phyloP scores from a whole-genome alignment of 2,797 vertebrate species.

The Diplodus sargus region DNA sequence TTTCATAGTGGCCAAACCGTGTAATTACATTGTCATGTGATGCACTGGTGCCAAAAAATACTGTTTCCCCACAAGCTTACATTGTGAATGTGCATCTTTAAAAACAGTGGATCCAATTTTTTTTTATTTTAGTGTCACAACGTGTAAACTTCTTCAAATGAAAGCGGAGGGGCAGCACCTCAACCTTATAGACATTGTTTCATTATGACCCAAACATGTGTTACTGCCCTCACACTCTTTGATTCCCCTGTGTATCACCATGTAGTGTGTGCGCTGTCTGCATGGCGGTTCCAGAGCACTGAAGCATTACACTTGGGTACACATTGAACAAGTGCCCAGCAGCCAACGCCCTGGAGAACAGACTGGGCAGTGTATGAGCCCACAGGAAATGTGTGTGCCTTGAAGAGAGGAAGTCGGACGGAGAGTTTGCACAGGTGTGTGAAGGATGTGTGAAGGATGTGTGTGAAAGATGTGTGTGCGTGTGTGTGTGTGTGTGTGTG shows the following conservation, averaged over 20 bases:
- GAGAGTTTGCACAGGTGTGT: constrained; percentile 80
- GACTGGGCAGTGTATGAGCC: constrained; percentile 69
- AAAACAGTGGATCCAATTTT: too few species aligned
- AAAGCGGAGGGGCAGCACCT: not conserved
- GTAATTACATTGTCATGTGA: too few species aligned
- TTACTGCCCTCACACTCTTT: not conserved
- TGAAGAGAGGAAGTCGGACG: constrained; percentile 60
- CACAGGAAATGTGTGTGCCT: constrained; percentile 64
- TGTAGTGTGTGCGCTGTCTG: constrained; percentile 52
- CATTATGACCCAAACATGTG: not conserved
- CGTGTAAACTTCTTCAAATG: not conserved
- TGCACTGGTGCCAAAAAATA: too few species aligned
- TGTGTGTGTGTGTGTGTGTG: constrained; percentile 37
- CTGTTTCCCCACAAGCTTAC: too few species aligned
- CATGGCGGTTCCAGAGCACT: constrained; percentile 78
- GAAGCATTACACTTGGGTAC: constrained; percentile 68
- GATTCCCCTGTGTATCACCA: not conserved
- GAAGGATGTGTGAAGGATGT: constrained; percentile 60
- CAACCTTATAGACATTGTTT: not conserved
- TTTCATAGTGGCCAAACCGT: too few species aligned
- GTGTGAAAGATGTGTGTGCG: constrained; percentile 28
- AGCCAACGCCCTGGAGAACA: constrained; percentile 77
- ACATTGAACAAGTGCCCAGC: constrained; percentile 65
- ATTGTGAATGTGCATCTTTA: too few species aligned
- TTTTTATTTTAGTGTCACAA: too few species aligned